Evolutionary conservation across 2,113 vertebrate species (phyloP), one percentile per base, ranked within the genome.

Genomic region (Egretta garzetta): DNA sequence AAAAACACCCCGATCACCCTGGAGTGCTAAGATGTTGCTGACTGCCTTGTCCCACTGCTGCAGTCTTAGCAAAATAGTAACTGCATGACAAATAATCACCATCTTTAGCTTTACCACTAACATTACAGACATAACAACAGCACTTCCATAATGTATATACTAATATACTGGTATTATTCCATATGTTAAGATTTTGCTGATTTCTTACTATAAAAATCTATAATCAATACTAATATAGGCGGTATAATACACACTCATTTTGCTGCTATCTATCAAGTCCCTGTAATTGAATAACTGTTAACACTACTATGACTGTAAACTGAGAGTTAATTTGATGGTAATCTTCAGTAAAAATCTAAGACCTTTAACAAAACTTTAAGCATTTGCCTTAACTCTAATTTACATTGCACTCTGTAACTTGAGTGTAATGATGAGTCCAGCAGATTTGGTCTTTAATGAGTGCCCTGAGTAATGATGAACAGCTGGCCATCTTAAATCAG

Each of bases 401-500:
- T 95, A 63, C 84, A 92, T 52, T 75, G 58, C 64, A 79, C 19
- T 82, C 80, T 64, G 43, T 66, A 95, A 67, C 43, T 88, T 84
- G 35, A 87, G 14, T 56, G 49, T 76, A 96, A 94, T 95, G 84
- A 96, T 97, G 92, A 96, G 85, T 95, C 95, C 89, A 97, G 95
- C 87, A 96, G 85, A 95, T 94, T 52, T 88, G 30, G 60, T 58
- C 60, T 95, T 96, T 97, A 97, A 97, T 96, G 80, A 97, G 72
- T 14, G 79, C 76, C 37, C 19, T 91, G 87, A 96, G 90, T 96
- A 96, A 97, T 91, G 80, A 96, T 92, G 93, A 97, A 92, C 96
- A 98, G 90, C 96, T 97, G 96, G 96, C 81, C 59, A 63, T 93
- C 89, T 97, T 97, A 93, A 96, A 97, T 95, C 90, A 97, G 92